phyloP scores from a whole-genome alignment of 2,113 vertebrate species.

The Alethe castanea region DNA sequence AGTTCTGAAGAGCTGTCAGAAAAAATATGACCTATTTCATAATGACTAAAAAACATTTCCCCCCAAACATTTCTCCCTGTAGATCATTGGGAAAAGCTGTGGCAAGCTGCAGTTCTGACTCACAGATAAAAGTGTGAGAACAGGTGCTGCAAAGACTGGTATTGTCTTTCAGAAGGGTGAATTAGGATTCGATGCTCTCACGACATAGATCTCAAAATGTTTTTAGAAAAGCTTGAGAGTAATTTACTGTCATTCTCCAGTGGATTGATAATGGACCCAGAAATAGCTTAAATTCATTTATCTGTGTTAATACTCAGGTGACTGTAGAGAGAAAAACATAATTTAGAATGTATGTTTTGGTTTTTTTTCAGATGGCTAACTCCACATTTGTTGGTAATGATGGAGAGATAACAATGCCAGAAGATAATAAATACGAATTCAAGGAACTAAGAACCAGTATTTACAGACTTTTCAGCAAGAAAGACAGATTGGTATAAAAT shows the following conservation, averaged over 20 bases:
- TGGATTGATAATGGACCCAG: background rate
- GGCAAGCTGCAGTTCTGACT: background rate
- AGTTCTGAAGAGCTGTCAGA: background rate
- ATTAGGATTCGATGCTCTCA: background rate
- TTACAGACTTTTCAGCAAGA: background rate
- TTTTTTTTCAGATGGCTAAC: background rate
- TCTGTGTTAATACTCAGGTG: background rate
- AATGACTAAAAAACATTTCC: background rate
- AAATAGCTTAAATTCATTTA: conserved; percentile 3
- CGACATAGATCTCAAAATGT: background rate
- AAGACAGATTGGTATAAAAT: background rate
- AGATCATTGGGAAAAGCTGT: background rate
- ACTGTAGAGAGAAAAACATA: background rate
- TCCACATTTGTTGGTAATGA: background rate
- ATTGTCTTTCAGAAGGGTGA: background rate
- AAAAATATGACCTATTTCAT: background rate
- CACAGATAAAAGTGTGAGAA: background rate
- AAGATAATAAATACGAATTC: background rate
- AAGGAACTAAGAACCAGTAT: background rate
- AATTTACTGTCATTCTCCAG: background rate
- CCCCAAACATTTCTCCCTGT: background rate
- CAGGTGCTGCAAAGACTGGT: background rate
- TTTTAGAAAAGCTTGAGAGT: background rate
- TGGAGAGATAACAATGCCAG: background rate
- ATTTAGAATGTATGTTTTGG: background rate